Conservation (phyloP, 2,113 vertebrate genomes). For the Ursus arctos region DNA sequence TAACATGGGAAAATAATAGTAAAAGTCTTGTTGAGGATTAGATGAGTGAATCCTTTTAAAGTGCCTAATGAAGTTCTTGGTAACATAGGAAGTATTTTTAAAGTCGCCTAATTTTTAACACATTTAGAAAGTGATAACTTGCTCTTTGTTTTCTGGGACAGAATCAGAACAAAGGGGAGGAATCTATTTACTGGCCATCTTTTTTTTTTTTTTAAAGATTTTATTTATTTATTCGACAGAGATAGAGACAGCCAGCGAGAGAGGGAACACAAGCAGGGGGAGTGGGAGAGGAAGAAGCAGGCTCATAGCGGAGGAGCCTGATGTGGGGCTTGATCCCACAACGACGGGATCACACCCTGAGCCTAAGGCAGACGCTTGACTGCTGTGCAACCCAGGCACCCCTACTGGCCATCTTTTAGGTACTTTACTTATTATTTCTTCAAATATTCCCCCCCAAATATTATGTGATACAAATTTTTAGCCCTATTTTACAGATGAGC, state of each 20-base stretch:
- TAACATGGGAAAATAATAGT: neutral
- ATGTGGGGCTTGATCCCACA: too few species aligned
- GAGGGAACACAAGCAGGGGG: too few species aligned
- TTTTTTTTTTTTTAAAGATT: neutral
- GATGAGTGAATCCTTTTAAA: neutral
- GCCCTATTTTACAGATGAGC: neutral
- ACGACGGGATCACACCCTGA: too few species aligned
- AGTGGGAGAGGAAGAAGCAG: too few species aligned
- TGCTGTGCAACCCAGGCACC: too few species aligned
- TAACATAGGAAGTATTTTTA: neutral
- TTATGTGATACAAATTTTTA: neutral
- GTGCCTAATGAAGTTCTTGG: neutral
- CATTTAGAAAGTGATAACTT: neutral
- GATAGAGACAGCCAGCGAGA: too few species aligned
- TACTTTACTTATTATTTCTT: conserved; percentile 26
- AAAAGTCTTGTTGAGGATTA: neutral
- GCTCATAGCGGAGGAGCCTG: too few species aligned
- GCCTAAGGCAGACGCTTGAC: too few species aligned
- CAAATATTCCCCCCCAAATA: neutral
- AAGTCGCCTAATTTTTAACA: neutral
- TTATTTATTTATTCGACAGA: too few species aligned
- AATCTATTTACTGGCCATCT: neutral
- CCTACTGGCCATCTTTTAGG: neutral
- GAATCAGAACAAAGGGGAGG: neutral
- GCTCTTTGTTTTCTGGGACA: neutral